phyloP scores from a whole-genome alignment of 2,888 invertebrate species.

The Macrosiphum euphorbiae region DNA sequence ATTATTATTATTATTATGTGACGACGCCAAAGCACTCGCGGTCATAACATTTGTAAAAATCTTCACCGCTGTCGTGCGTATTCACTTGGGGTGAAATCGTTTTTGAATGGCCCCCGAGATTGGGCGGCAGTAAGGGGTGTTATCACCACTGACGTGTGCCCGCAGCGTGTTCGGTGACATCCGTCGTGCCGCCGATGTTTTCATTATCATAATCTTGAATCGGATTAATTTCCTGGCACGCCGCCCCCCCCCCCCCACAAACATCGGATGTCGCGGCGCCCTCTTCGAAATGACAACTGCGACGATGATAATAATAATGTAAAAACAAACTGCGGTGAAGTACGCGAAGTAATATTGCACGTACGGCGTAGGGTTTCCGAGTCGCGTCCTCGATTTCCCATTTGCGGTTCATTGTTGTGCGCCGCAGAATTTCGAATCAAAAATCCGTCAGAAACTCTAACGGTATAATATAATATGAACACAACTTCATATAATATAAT shows the following conservation, averaged over 20 bases:
- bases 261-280: no score
- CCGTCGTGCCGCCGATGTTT: slow-evolving; percentile 32
- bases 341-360: neutral
- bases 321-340: slow-evolving; percentile 11
- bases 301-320: neutral
- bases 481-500: neutral
- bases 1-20: neutral
- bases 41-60: neutral
- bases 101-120: neutral
- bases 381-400: neutral
- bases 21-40: neutral
- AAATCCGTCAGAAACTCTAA: neutral
- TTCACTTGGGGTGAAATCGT: slow-evolving; percentile 34
- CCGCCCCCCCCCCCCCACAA: neutral
- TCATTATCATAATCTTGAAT: slow-evolving; percentile 54
- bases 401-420: neutral
- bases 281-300: neutral
- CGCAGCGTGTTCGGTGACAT: slow-evolving; percentile 16
- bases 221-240: slow-evolving; percentile 49
- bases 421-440: neutral
- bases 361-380: neutral
- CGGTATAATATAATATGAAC: neutral
- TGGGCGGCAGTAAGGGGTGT: neutral
- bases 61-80: neutral
- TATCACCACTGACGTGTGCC: neutral